phyloP scores from a whole-genome alignment of 2,797 vertebrate genomes.

The Myotis findleyi region DNA sequence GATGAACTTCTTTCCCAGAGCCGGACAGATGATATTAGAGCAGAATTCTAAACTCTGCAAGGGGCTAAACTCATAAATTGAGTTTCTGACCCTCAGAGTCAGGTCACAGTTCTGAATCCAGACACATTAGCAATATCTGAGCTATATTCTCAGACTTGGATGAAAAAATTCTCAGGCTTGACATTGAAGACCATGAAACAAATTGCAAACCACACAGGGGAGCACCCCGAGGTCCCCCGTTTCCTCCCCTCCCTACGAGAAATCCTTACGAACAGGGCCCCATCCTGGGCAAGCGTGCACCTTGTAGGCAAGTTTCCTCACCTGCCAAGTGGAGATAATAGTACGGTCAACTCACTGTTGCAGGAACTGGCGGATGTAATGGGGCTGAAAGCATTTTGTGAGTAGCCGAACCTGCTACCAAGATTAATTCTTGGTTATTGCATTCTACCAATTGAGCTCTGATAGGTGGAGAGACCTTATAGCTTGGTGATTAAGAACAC shows the following conservation, averaged over 20 bases:
- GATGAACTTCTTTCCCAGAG: neutral
- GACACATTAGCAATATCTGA: conserved; percentile 13
- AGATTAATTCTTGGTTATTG: neutral
- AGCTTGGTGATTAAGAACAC: neutral
- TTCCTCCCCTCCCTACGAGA: neutral
- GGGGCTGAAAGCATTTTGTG: neutral
- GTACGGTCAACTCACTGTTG: neutral
- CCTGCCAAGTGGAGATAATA: neutral
- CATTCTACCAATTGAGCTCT: neutral
- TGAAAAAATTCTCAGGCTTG: neutral
- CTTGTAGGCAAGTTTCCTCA: neutral
- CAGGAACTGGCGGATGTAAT: neutral
- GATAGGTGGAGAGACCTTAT: neutral
- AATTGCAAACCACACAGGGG: neutral
- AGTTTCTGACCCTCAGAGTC: conserved; percentile 39
- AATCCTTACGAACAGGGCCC: neutral
- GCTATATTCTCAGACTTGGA: neutral
- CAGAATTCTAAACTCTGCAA: conserved; percentile 9
- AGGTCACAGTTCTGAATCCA: neutral
- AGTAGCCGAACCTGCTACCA: neutral
- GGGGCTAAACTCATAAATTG: conserved; percentile 39
- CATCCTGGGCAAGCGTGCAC: neutral
- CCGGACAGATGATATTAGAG: conserved; percentile 14
- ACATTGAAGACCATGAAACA: neutral
- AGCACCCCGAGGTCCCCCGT: neutral